Percentiles rank a stretch among this genome's conserved stretches.
Conservation (phyloP, 2,888 invertebrate genomes). For the Caenorhabditis doughertyi region DNA sequence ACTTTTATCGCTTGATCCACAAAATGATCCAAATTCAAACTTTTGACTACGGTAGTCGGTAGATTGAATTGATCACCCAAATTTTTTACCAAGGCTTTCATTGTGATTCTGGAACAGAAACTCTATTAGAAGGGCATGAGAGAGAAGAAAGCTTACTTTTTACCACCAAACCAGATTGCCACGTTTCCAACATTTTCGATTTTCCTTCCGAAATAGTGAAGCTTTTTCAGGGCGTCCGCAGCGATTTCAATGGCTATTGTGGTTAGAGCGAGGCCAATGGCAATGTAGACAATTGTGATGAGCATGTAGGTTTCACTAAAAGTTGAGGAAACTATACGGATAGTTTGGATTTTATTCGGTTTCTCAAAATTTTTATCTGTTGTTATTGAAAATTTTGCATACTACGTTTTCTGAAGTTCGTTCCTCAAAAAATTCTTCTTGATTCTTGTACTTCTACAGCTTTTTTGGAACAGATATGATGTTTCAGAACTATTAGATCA, state of each 20-base stretch:
- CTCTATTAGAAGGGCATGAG: not conserved
- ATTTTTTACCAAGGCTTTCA: conserved; percentile 81
- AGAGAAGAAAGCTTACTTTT: too few relatives aligned
- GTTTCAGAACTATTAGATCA: too few relatives aligned
- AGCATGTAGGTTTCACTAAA: conserved; percentile 80
- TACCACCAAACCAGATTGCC: conserved; percentile 81
- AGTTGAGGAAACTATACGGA: too few relatives aligned
- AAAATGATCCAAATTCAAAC: conserved; percentile 80
- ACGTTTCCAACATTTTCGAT: conserved; percentile 82
- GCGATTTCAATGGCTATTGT: conserved; percentile 82
- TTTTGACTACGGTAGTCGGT: conserved; percentile 75
- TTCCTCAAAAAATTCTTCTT: too few relatives aligned
- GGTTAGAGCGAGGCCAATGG: conserved; percentile 80
- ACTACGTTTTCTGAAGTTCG: too few relatives aligned
- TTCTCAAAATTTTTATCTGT: too few relatives aligned
- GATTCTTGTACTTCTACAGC: too few relatives aligned
- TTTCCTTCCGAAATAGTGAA: conserved; percentile 81
- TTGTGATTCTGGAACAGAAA: conserved; percentile 74
- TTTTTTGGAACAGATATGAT: too few relatives aligned
- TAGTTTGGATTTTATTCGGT: not conserved
- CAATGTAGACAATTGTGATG: conserved; percentile 81
- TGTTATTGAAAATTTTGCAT: not conserved
- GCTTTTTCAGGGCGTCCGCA: conserved; percentile 79
- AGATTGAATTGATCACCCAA: conserved; percentile 82
- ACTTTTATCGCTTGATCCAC: conserved; percentile 82